These are phyloP conservation scores for Colaptes auratus DNA, from an alignment of 2,113 vertebrate species.

Conservation along the genomic window DNA sequence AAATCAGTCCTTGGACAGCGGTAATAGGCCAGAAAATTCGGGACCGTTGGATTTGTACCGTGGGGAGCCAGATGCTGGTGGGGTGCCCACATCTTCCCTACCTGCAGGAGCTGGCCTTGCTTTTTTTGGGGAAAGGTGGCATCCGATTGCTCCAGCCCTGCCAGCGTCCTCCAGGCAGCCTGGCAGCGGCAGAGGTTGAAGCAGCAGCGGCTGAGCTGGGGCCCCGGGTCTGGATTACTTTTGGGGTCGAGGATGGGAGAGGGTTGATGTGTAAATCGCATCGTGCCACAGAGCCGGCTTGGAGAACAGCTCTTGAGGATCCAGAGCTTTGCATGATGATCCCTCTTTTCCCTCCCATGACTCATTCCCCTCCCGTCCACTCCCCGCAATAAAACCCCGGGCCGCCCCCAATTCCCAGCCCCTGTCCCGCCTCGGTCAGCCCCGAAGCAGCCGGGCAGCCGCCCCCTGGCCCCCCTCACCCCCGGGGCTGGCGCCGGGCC, in stretches of 20 bases:
- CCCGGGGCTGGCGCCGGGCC: neutral
- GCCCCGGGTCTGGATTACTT: neutral
- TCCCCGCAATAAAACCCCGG: neutral
- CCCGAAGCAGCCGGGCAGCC: neutral
- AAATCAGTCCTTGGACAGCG: neutral
- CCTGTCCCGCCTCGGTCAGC: neutral
- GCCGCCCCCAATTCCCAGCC: neutral
- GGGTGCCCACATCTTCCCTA: neutral
- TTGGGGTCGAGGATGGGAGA: neutral
- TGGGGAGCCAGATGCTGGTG: neutral
- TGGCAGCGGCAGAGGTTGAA: neutral
- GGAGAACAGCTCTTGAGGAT: neutral
- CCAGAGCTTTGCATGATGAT: neutral
- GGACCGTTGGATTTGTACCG: fast-evolving
- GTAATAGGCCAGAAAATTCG: neutral
- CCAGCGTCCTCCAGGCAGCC: neutral
- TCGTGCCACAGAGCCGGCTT: neutral
- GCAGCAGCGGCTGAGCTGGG: neutral
- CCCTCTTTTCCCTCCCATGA: neutral
- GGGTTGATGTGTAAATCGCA: neutral
- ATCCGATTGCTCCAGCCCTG: neutral
- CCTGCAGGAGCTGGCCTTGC: neutral
- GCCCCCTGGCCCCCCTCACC: neutral
- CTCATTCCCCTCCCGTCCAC: too few relatives aligned
- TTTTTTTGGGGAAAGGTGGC: neutral